phyloP scores from a whole-genome alignment of 2,797 vertebrate species.

The Xenopus petersii region DNA sequence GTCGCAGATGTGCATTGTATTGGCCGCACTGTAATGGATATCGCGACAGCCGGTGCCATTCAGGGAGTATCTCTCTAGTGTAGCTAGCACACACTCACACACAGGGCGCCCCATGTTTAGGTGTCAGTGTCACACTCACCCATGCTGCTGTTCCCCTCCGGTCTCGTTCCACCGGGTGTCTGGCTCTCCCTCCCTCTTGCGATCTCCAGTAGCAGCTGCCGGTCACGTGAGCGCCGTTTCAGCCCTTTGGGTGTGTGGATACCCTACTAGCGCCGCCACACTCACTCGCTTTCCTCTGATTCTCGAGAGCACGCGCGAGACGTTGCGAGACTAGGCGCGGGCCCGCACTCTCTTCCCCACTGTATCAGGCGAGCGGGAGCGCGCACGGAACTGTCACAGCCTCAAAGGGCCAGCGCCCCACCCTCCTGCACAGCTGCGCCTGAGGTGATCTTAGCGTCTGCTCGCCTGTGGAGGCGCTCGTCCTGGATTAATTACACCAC shows the following conservation, averaged over 20 bases:
- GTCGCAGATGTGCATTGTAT: conserved; percentile 4
- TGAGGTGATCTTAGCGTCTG: neutral
- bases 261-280: neutral
- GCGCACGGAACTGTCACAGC: neutral
- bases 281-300: neutral
- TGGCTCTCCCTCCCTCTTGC: no score
- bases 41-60: neutral
- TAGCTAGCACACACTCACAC: no score
- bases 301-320: neutral
- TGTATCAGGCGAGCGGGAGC: no score
- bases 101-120: no score
- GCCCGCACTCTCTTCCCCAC: neutral
- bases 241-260: neutral
- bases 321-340: conserved; percentile 28
- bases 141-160: conserved; percentile 22
- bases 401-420: conserved; percentile 11
- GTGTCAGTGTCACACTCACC: conserved; percentile 25
- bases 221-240: conserved; percentile 21
- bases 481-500: no score
- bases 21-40: neutral
- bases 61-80: neutral
- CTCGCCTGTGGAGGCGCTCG: no score
- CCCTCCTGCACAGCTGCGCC: conserved; percentile 17
- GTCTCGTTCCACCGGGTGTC: conserved; percentile 4
- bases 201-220: neutral